phyloP scores from a whole-genome alignment of 1,140 invertebrate genomes.

The Plodia interpunctella region DNA sequence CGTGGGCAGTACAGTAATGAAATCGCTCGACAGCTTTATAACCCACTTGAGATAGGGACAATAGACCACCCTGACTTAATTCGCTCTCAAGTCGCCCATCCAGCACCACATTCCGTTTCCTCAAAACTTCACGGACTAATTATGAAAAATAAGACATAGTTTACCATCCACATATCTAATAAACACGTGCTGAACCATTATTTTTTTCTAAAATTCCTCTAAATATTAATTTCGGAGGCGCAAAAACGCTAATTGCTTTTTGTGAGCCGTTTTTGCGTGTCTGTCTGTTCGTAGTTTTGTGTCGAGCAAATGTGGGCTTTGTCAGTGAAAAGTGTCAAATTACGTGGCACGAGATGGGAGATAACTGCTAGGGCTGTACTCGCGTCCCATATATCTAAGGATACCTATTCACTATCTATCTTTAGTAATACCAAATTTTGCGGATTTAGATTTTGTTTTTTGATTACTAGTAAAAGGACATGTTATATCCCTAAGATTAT shows the following conservation, averaged over 20 bases:
- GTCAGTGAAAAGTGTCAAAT: conserved; percentile 75
- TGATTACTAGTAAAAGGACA: no score
- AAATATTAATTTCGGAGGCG: conserved; percentile 67
- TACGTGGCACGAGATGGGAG: conserved; percentile 70
- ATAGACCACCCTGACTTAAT: conserved; percentile 31
- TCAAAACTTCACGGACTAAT: conserved; percentile 62
- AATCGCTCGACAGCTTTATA: conserved; percentile 9
- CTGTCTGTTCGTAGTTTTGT: conserved; percentile 28
- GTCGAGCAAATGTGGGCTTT: conserved; percentile 71
- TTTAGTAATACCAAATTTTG: no score
- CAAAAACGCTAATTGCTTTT: conserved; percentile 76
- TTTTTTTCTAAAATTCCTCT: conserved; percentile 55
- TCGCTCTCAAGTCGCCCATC: conserved; percentile 13
- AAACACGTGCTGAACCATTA: conserved; percentile 67
- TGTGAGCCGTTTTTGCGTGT: conserved; percentile 61
- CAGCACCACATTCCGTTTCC: conserved; percentile 21
- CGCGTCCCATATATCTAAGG: neutral
- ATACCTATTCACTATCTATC: no score
- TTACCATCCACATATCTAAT: conserved; percentile 50
- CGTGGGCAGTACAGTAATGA: neutral
- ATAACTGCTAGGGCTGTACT: conserved; percentile 56
- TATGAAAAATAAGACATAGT: conserved; percentile 74
- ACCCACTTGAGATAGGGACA: neutral
- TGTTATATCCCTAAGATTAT: no score
- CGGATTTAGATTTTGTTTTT: no score